phyloP scores from a whole-genome alignment of 1,140 invertebrate genomes.

The Metopolophium dirhodum region DNA sequence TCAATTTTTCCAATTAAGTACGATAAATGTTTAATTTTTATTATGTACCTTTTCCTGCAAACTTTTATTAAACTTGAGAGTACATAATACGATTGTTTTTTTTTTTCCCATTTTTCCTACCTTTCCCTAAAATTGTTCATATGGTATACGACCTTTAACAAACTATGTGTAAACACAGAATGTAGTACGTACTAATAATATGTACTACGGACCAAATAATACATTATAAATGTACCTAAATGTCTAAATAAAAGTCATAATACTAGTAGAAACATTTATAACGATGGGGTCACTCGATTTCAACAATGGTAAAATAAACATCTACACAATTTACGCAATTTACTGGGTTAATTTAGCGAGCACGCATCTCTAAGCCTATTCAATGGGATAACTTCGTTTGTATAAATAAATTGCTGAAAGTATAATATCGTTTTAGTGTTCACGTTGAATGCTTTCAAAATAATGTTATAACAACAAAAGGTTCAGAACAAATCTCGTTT shows the following conservation, averaged over 20 bases:
- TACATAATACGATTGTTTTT: no score
- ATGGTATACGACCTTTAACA: no score
- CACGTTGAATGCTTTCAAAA: not conserved
- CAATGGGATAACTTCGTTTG: not conserved
- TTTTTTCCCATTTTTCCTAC: no score
- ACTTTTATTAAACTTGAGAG: no score
- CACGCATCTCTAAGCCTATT: not conserved
- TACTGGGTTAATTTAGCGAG: not conserved
- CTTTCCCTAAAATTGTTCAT: no score
- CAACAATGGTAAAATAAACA: not conserved
- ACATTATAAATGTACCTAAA: not conserved
- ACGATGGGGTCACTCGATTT: not conserved
- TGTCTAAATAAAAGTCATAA: not conserved
- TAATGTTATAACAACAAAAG: not conserved
- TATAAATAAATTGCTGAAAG: not conserved
- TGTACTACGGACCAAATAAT: not conserved
- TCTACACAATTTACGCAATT: not conserved
- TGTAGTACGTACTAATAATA: not conserved
- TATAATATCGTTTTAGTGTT: not conserved
- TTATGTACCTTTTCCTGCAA: no score
- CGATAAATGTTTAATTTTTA: no score
- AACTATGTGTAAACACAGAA: no score
- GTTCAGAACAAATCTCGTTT: not conserved
- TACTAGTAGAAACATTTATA: not conserved
- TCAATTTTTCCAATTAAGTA: not conserved